Percentiles rank a stretch among this genome's conserved stretches.
phyloP scores from a whole-genome alignment of 2,888 invertebrate genomes.

The Azorinus chamasolen region DNA sequence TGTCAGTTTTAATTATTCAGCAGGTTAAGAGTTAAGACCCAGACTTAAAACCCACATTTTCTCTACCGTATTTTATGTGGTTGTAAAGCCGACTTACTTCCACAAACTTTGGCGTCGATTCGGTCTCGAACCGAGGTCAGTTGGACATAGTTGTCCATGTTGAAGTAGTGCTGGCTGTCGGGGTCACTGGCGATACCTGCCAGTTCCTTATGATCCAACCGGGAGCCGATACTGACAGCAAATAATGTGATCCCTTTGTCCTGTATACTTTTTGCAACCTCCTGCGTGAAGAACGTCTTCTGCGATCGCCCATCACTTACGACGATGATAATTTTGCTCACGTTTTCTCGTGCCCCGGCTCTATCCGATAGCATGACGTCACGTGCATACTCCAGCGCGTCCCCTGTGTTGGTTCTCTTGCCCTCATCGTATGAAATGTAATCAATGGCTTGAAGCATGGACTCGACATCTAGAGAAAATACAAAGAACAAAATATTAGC shows the following conservation, averaged over 20 bases:
- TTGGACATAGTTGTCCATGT: constrained; percentile 67
- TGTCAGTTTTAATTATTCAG: too few species aligned
- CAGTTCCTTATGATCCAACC: constrained; percentile 70
- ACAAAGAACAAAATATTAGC: too few species aligned
- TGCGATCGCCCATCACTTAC: constrained; percentile 82
- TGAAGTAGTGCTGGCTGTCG: constrained; percentile 69
- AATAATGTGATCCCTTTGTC: constrained; percentile 72
- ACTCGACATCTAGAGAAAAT: constrained; percentile 15
- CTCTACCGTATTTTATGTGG: too few species aligned
- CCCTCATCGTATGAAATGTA: constrained; percentile 64
- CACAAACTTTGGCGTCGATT: constrained; percentile 71
- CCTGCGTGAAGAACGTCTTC: constrained; percentile 68
- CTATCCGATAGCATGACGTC: constrained; percentile 67
- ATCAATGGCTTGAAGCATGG: constrained; percentile 46
- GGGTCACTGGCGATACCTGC: constrained; percentile 73
- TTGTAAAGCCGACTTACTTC: constrained; percentile 13
- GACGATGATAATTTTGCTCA: constrained; percentile 77
- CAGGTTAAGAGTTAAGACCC: too few species aligned
- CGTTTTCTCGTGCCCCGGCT: constrained; percentile 64
- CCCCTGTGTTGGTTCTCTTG: constrained; percentile 76
- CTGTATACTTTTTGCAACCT: constrained; percentile 67
- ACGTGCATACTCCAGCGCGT: constrained; percentile 69
- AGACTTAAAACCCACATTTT: too few species aligned
- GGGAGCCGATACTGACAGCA: constrained; percentile 77
- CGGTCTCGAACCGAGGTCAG: constrained; percentile 68